phyloP scores from a whole-genome alignment of 2,888 invertebrate genomes.

The Apantesis nais region DNA sequence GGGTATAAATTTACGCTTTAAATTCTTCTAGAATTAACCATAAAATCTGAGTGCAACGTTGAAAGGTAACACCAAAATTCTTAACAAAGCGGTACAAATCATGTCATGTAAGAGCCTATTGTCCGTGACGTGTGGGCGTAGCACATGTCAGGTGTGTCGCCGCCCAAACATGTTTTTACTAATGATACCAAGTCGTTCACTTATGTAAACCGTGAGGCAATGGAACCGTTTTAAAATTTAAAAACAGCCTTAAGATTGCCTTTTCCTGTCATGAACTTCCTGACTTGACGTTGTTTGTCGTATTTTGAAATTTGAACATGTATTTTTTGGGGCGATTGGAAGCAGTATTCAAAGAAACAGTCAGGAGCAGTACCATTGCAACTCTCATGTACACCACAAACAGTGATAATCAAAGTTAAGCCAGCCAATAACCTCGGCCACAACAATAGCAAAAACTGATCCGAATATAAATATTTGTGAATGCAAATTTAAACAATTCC shows the following conservation, averaged over 20 bases:
- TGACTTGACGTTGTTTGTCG: too few species aligned
- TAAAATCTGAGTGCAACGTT: background rate
- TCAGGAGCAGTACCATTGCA: too few species aligned
- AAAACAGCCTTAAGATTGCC: background rate
- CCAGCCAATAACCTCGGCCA: too few species aligned
- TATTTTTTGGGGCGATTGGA: too few species aligned
- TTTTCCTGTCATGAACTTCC: background rate
- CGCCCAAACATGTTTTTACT: conserved; percentile 20
- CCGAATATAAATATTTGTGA: background rate
- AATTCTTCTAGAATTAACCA: background rate
- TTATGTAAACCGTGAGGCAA: background rate
- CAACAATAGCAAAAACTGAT: background rate
- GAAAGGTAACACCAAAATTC: conserved; percentile 13
- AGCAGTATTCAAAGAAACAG: too few species aligned
- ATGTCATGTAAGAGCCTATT: conserved; percentile 27
- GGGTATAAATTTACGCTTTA: background rate
- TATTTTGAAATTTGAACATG: too few species aligned
- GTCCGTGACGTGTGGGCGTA: conserved; percentile 43
- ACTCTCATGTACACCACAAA: too few species aligned
- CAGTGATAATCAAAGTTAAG: too few species aligned
- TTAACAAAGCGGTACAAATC: conserved; percentile 23
- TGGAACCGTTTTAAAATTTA: background rate
- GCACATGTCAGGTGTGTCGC: conserved; percentile 27
- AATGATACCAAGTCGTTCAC: conserved; percentile 7
- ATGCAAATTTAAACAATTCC: conserved; percentile 1